Evolutionary conservation across 2,888 invertebrate species (phyloP).

Genomic region (Pollenia amentaria): DNA sequence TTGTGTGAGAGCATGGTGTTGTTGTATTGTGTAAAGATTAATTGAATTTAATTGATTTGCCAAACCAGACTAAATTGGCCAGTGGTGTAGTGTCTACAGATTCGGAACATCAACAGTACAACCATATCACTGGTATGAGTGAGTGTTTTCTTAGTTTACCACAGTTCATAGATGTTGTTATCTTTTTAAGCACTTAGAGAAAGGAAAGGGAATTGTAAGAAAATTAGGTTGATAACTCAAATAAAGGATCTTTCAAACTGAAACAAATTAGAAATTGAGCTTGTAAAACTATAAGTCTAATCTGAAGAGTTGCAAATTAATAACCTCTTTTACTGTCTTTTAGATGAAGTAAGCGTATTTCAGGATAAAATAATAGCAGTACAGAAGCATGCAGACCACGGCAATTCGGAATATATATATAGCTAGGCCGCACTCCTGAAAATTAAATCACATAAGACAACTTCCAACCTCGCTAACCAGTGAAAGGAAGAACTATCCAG

Average conservation of each 20-base stretch:
- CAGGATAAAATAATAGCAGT: too few relatives aligned
- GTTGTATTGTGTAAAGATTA: constrained; percentile 83
- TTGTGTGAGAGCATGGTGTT: constrained; percentile 23
- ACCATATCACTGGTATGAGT: neutral
- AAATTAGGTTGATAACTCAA: too few relatives aligned
- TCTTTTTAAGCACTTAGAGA: constrained; percentile 38
- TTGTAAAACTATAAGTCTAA: neutral
- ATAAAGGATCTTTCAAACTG: too few relatives aligned
- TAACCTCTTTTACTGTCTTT: neutral
- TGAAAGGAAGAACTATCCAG: too few relatives aligned
- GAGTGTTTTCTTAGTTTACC: constrained; percentile 19
- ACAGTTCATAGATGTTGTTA: neutral
- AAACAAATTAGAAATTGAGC: too few relatives aligned
- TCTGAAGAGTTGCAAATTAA: neutral
- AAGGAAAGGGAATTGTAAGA: neutral
- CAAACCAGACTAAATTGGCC: constrained; percentile 85
- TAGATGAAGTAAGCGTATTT: too few relatives aligned
- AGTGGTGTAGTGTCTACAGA: constrained; percentile 76
- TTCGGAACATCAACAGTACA: constrained; percentile 75
- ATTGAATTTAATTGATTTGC: constrained; percentile 85
- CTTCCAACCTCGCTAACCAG: too few relatives aligned
- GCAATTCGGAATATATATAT: too few relatives aligned
- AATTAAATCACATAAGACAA: too few relatives aligned
- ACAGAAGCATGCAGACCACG: too few relatives aligned
- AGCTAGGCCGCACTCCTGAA: too few relatives aligned